Conservation (phyloP, 2,113 vertebrate genomes). For the Crypturellus undulatus region DNA sequence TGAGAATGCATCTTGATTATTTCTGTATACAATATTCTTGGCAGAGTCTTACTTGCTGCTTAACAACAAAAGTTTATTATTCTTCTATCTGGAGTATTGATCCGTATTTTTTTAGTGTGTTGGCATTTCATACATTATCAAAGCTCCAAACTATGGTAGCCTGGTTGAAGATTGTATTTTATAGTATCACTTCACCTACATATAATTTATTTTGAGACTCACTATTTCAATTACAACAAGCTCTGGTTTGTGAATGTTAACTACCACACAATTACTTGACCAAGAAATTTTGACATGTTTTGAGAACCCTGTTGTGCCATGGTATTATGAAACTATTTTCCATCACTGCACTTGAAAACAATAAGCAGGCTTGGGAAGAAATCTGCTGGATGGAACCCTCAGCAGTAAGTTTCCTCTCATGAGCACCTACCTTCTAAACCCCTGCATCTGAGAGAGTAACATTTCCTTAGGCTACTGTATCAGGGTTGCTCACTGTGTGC, state of each 20-base stretch:
- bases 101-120: slow-evolving; percentile 11
- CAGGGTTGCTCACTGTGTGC: neutral
- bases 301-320: neutral
- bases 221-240: slow-evolving; percentile 10
- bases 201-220: neutral
- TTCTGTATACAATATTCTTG: neutral
- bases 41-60: slow-evolving; percentile 3
- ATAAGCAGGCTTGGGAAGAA: neutral
- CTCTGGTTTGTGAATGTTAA: neutral
- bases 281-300: slow-evolving; percentile 17
- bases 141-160: neutral
- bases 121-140: slow-evolving; percentile 4
- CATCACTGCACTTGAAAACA: neutral
- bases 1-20: neutral
- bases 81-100: slow-evolving; percentile 16
- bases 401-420: neutral
- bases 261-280: neutral
- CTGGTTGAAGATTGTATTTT: slow-evolving; percentile 3
- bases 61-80: slow-evolving; percentile 13
- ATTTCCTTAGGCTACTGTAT: neutral
- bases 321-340: neutral
- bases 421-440: neutral
- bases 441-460: neutral
- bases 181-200: neutral
- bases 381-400: neutral